A percentile compares a stretch with the other conserved stretches of the same genome.
These are phyloP conservation scores for Seladonia tumulorum DNA, from an alignment of 2,888 invertebrate genomes.

Conservation along the genomic window DNA sequence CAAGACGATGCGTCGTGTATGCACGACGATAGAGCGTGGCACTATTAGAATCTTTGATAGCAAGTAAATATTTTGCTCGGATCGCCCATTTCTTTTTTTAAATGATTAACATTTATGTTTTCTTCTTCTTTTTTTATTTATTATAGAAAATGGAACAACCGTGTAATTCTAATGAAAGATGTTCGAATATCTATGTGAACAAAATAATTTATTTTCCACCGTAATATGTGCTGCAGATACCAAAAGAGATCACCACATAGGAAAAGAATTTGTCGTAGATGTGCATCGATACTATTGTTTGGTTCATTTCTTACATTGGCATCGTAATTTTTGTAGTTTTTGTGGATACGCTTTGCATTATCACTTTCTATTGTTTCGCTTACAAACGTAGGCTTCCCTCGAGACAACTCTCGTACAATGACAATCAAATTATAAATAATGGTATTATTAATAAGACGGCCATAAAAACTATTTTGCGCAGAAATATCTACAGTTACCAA, in stretches of 20 bases:
- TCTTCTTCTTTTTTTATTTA: background rate
- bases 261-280: constrained; percentile 21
- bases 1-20: constrained; percentile 42
- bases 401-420: constrained; percentile 18
- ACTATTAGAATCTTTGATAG: constrained; percentile 38
- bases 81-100: background rate
- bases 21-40: constrained; percentile 19
- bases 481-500: constrained; percentile 49
- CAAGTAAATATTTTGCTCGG: constrained; percentile 20
- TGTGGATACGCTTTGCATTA: constrained; percentile 13
- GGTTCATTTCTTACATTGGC: constrained; percentile 25
- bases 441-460: constrained; percentile 33
- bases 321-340: constrained; percentile 19
- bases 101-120: constrained; percentile 12
- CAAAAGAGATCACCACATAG: constrained; percentile 9
- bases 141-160: constrained; percentile 3
- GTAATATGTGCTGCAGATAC: constrained; percentile 18
- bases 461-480: constrained; percentile 44
- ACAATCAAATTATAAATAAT: constrained; percentile 31
- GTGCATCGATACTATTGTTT: constrained; percentile 22
- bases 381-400: constrained; percentile 18
- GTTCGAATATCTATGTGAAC: background rate
- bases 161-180: constrained; percentile 11
- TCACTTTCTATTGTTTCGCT: constrained; percentile 36
- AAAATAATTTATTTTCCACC: constrained; percentile 31